Base-by-base conservation (phyloP, 2,888 invertebrate genomes). In the Empis livida region DNA sequence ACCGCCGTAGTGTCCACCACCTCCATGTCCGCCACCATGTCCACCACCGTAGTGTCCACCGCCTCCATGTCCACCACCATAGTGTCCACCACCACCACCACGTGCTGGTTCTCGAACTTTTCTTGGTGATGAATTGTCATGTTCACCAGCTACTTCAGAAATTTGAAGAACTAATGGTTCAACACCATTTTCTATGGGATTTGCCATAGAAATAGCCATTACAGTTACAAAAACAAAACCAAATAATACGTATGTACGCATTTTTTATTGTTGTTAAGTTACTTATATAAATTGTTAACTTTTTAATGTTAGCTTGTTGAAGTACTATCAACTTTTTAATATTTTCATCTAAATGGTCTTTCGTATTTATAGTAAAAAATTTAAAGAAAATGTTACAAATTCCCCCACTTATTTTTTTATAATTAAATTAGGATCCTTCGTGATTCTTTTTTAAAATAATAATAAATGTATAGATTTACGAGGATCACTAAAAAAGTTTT, bases 61-160 rank as follows among this genome's bases (percentile, higher is more conserved):
- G 13, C 40, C 40, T 20, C 37, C 47, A 41, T 52, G 41, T 16
- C 50, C 49, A 13, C 46, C 49, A 13, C 32, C 32, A 1, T 54
- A 51, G 10, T 55, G 55, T 59, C 53, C 57, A 10, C 59, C 57
- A 46, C 4, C 4, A 10, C 53, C 50, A 43, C 46, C 48, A 20
- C 23, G 30, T 50, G 46, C 10, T 6, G 2, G 52, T 32, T 56
- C 56, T 30, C 59, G 55, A n/a, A 53, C 55, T 32, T 51, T 45
- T 46, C 59, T 55, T 27, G 48, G 53, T 16, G 56, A 57, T 48
- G 51, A 53, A 51, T 59, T 59, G 43, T 56, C 59, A 27, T 47
- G 43, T 13, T 49, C 30, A 13, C 44, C 54, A 9, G 45, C 43
- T 8, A 35, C 10, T 43, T 27, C 6, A 31, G 35, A 20, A 3